A percentile compares a stretch with the other conserved stretches of the same genome.
phyloP scores from a whole-genome alignment of 2,888 invertebrate species.

The Brassicogethes aeneus region DNA sequence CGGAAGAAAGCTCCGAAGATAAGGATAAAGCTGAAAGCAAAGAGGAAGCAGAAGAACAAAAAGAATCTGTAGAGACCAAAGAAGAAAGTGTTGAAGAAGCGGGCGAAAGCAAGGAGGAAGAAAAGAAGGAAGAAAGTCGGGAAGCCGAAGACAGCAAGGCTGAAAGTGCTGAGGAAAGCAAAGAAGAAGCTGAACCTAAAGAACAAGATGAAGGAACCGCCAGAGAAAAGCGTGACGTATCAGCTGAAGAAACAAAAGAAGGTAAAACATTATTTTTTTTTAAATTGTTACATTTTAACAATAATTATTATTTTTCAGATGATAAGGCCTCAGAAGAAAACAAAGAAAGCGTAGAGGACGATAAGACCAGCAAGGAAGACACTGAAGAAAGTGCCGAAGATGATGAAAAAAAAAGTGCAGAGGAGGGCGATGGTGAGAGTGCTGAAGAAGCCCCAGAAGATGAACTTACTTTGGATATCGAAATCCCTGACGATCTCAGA shows the following conservation, averaged over 20 bases:
- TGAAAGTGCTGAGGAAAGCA: constrained; percentile 1
- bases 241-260: constrained; percentile 16
- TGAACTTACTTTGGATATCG: constrained; percentile 54
- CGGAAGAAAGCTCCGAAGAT: constrained; percentile 10
- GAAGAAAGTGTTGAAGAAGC: constrained; percentile 16
- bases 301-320: no score
- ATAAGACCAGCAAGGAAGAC: constrained; percentile 15
- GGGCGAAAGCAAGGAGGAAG: constrained; percentile 15
- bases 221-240: constrained; percentile 14
- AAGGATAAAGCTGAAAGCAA: constrained; percentile 7
- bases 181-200: constrained; percentile 15
- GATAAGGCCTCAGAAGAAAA: constrained; percentile 15
- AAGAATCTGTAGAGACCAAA: constrained; percentile 8
- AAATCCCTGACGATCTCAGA: constrained; percentile 68
- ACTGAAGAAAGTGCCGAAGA: constrained; percentile 14
- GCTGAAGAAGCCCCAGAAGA: constrained; percentile 41
- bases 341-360: constrained; percentile 18
- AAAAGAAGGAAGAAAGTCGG: constrained; percentile 10
- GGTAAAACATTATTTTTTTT: no score
- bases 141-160: constrained; percentile 3
- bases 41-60: constrained; percentile 9
- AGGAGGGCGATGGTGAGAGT: constrained; percentile 15
- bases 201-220: constrained; percentile 17
- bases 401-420: constrained; percentile 11
- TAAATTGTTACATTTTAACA: no score